phyloP scores from a whole-genome alignment of 2,113 vertebrate species.

The Channa maculata region DNA sequence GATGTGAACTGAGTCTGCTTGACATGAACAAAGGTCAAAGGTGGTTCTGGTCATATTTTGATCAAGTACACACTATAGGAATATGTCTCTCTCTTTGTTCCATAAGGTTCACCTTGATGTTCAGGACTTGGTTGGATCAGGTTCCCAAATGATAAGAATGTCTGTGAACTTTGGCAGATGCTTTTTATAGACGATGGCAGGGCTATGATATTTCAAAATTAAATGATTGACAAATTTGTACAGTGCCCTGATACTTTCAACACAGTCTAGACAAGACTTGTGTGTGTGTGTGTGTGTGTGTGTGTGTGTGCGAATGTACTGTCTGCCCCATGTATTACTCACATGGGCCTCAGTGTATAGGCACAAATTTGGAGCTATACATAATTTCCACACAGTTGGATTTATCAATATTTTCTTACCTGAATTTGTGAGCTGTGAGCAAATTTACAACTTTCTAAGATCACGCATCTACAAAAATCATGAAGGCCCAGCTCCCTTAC shows the following conservation, averaged over 20 bases:
- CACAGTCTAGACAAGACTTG: conserved; percentile 23
- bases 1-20: neutral
- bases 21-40: neutral
- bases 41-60: neutral
- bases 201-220: conserved; percentile 69
- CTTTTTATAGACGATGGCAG: conserved; percentile 44
- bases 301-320: neutral
- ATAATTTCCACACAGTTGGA: too few species aligned
- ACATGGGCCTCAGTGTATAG: too few species aligned
- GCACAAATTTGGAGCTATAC: too few species aligned
- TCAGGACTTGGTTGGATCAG: conserved; percentile 11
- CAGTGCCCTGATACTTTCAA: conserved; percentile 62
- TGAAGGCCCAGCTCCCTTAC: too few species aligned
- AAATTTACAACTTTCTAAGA: too few species aligned
- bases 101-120: too few species aligned
- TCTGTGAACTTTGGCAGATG: conserved; percentile 63
- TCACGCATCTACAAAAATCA: too few species aligned
- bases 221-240: conserved; percentile 45
- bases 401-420: too few species aligned
- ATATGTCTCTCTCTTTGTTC: too few species aligned
- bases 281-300: neutral
- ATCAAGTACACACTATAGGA: neutral
- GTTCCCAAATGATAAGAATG: conserved; percentile 45
- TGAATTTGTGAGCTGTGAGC: too few species aligned
- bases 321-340: too few species aligned